A percentile compares a stretch with the other conserved stretches of the same genome.
phyloP scores from a whole-genome alignment of 2,113 vertebrate genomes.

The Charina bottae region DNA sequence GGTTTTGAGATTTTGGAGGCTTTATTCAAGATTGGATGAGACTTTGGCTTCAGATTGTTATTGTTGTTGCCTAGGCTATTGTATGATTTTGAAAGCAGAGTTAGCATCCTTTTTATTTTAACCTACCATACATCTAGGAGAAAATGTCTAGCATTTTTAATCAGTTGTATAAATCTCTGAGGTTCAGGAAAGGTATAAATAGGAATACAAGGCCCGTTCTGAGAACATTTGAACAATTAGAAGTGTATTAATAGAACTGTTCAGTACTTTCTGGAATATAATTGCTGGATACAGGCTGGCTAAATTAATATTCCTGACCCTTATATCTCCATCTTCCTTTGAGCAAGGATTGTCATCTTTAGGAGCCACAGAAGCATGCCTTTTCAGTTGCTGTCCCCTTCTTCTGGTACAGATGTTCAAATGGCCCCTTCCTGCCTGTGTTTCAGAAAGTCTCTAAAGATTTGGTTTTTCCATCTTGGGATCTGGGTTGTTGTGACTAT shows the following conservation, averaged over 20 bases:
- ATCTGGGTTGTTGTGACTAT: background rate
- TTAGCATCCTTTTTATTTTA: background rate
- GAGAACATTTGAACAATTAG: background rate
- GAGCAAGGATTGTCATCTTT: background rate
- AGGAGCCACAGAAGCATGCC: background rate
- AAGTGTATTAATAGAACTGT: rapidly evolving
- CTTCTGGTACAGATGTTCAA: background rate
- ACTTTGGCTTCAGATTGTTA: background rate
- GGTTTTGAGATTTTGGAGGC: background rate
- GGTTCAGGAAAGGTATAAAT: background rate
- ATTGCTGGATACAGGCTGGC: background rate
- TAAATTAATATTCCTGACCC: background rate
- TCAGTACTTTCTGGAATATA: background rate
- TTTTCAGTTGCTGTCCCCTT: background rate
- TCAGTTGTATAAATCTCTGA: background rate
- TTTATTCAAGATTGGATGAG: background rate
- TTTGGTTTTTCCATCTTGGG: background rate
- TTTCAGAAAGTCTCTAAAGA: background rate
- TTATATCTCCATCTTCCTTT: background rate
- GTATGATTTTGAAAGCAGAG: background rate
- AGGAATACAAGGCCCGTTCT: background rate
- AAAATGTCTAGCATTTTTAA: background rate
- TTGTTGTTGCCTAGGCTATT: background rate
- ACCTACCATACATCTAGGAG: background rate
- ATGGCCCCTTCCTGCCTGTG: background rate